Conservation (phyloP, 2,113 vertebrate genomes). For the Naja naja region DNA sequence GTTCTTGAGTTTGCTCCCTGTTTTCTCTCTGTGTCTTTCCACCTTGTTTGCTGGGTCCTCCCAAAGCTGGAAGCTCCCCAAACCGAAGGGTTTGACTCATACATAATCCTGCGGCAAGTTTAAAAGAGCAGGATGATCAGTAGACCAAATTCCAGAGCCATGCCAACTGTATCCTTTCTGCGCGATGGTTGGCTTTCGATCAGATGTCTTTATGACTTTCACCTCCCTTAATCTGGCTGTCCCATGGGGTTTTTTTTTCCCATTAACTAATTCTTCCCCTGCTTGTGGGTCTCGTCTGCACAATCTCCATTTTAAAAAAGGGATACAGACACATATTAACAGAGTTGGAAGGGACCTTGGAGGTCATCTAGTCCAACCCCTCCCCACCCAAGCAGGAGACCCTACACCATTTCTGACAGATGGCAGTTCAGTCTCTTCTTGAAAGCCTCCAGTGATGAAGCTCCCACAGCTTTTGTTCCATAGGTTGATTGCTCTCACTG, state of each 20-base stretch:
- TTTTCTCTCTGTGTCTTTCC: background rate
- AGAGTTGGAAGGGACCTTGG: too few species aligned
- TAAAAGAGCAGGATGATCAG: background rate
- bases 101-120: too few species aligned
- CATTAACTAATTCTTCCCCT: background rate
- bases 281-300: background rate
- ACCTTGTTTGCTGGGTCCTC: background rate
- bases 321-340: too few species aligned
- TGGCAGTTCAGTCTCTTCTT: too few species aligned
- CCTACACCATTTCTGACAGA: too few species aligned
- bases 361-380: too few species aligned
- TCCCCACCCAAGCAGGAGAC: too few species aligned
- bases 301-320: background rate
- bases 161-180: background rate
- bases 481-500: too few species aligned
- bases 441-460: too few species aligned
- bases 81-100: background rate
- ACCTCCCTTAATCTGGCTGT: background rate
- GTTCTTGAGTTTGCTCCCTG: background rate
- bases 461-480: too few species aligned
- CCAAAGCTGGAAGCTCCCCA: background rate
- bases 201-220: background rate
- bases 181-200: background rate
- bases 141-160: background rate
- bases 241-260: rapidly evolving